phyloP scores from a whole-genome alignment of 1,140 invertebrate species.

The Trypoxylus dichotomus region DNA sequence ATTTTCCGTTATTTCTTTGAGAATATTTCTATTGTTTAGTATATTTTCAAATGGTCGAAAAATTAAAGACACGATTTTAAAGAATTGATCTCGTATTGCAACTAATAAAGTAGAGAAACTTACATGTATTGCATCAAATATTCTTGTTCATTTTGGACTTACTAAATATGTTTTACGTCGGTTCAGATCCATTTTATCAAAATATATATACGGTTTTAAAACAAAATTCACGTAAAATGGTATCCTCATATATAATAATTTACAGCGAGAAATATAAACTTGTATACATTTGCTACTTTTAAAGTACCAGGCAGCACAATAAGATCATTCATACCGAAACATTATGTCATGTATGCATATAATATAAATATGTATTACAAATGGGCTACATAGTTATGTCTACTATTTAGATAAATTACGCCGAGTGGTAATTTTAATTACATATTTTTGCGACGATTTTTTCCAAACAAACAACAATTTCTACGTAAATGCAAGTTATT shows the following conservation, averaged over 20 bases:
- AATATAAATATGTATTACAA: conserved; percentile 22
- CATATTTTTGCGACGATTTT: not conserved
- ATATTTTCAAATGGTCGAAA: no score
- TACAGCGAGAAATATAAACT: not conserved
- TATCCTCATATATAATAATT: not conserved
- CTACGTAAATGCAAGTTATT: conserved; percentile 19
- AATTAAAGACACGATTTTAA: no score
- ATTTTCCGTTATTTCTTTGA: no score
- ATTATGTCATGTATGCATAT: conserved; percentile 10
- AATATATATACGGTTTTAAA: no score
- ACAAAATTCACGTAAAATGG: no score
- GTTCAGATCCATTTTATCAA: no score
- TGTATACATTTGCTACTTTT: not conserved
- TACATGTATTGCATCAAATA: no score
- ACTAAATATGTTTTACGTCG: no score
- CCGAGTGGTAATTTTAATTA: conserved; percentile 7
- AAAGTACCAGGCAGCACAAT: not conserved
- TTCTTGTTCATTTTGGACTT: no score
- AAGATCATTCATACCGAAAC: not conserved
- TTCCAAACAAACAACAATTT: conserved; percentile 12
- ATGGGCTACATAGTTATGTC: not conserved
- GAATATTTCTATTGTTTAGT: no score
- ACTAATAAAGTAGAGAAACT: no score
- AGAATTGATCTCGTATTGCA: no score
- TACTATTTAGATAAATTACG: conserved; percentile 16